Percentiles rank a stretch among this genome's conserved stretches.
phyloP scores from a whole-genome alignment of 2,797 vertebrate species.

The Myiothlypis chrysogaster region DNA sequence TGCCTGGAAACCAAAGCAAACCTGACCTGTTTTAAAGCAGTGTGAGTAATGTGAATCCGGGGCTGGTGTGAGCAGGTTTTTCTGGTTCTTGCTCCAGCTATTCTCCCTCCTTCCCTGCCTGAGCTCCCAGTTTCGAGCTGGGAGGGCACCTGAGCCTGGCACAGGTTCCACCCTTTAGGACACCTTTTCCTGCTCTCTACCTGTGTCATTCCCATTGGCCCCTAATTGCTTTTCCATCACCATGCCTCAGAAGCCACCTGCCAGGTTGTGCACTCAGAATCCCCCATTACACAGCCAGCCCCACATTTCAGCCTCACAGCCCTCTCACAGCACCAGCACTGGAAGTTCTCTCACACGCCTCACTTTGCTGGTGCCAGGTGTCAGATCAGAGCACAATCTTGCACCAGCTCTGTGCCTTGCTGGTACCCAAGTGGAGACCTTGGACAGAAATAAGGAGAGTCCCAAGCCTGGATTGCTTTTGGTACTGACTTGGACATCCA shows the following conservation, averaged over 20 bases:
- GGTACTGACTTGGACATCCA: background rate
- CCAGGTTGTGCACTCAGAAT: background rate
- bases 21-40: conserved; percentile 26
- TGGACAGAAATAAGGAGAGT: background rate
- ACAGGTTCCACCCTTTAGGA: background rate
- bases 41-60: background rate
- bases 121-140: background rate
- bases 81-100: conserved; percentile 30
- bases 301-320: background rate
- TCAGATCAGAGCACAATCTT: background rate
- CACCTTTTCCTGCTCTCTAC: background rate
- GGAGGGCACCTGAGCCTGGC: background rate
- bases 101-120: background rate
- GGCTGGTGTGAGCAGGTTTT: conserved; percentile 37
- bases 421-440: background rate
- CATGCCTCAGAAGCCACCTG: background rate
- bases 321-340: background rate
- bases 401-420: background rate
- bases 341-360: background rate
- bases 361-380: rapidly evolving
- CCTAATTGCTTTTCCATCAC: background rate
- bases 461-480: background rate
- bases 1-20: conserved; percentile 10
- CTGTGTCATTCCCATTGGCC: background rate
- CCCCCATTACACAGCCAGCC: background rate